phyloP scores from a whole-genome alignment of 2,888 invertebrate species.

The Drosophila flavopinicola region DNA sequence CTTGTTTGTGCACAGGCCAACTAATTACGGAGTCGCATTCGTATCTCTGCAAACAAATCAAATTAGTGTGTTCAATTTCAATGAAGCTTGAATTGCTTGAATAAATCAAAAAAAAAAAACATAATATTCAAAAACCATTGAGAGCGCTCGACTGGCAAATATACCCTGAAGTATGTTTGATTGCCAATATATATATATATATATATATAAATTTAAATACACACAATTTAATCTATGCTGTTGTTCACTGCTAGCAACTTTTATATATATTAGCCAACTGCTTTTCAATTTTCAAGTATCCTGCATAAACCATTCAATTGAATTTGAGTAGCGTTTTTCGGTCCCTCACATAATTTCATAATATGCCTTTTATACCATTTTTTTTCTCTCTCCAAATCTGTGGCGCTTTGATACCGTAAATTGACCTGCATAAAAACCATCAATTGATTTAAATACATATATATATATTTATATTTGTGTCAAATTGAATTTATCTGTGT shows the following conservation, averaged over 20 bases:
- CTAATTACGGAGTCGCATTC: constrained; percentile 40
- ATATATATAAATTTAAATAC: too few relatives aligned
- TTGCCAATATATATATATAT: too few relatives aligned
- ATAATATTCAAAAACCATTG: too few relatives aligned
- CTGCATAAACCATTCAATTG: neutral
- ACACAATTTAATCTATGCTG: neutral
- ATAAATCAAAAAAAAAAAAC: constrained; percentile 4
- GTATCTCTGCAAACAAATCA: constrained; percentile 56
- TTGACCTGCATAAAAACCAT: neutral
- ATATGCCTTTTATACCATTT: neutral
- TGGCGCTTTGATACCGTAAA: neutral
- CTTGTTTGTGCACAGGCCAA: constrained; percentile 13
- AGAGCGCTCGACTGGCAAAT: neutral
- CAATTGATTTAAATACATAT: neutral
- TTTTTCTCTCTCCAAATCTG: too few relatives aligned
- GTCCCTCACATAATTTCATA: neutral
- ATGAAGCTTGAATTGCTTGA: constrained; percentile 31
- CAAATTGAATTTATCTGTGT: too few relatives aligned
- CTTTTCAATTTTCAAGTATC: too few relatives aligned
- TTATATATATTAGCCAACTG: neutral
- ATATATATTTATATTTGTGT: too few relatives aligned
- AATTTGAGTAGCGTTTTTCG: neutral
- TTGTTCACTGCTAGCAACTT: too few relatives aligned
- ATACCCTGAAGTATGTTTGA: too few relatives aligned
- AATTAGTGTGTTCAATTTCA: constrained; percentile 52